Percentiles rank a stretch among this genome's conserved stretches.
phyloP scores from a whole-genome alignment of 2,888 invertebrate genomes.

The Lithophane semibrunnea region DNA sequence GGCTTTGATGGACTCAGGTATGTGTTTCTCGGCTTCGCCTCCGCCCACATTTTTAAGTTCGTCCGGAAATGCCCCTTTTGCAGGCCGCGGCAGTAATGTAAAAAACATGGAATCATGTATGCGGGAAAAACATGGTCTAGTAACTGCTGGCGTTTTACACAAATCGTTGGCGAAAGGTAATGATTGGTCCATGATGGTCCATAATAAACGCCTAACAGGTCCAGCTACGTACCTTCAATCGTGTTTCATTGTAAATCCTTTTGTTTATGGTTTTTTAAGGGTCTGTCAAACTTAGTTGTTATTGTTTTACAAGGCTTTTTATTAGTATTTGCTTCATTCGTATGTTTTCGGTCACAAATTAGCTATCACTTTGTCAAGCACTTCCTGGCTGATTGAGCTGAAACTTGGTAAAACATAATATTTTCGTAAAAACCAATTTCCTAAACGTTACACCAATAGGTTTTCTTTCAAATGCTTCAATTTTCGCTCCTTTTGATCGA shows the following conservation, averaged over 20 bases:
- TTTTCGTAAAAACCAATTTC: background rate
- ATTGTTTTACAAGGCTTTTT: background rate
- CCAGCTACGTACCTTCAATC: no score
- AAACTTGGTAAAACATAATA: background rate
- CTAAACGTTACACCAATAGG: background rate
- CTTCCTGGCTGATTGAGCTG: background rate
- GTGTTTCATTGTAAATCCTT: background rate
- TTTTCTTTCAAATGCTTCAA: background rate
- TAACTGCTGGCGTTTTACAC: no score
- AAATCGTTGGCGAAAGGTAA: no score
- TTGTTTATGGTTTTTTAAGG: no score
- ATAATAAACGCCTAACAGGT: no score
- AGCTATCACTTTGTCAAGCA: background rate
- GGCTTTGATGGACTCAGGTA: no score
- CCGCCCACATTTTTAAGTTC: no score
- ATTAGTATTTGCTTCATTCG: background rate
- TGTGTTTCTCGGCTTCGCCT: no score
- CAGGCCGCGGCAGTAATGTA: no score
- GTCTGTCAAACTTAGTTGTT: background rate
- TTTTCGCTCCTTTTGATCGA: constrained; percentile 39
- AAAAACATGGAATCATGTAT: no score
- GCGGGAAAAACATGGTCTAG: background rate
- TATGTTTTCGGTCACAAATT: background rate
- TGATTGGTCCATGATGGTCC: no score
- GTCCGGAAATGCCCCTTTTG: no score